These are phyloP conservation scores for Habrosyne pyritoides DNA, from an alignment of 2,888 invertebrate genomes.

Conservation along the genomic window DNA sequence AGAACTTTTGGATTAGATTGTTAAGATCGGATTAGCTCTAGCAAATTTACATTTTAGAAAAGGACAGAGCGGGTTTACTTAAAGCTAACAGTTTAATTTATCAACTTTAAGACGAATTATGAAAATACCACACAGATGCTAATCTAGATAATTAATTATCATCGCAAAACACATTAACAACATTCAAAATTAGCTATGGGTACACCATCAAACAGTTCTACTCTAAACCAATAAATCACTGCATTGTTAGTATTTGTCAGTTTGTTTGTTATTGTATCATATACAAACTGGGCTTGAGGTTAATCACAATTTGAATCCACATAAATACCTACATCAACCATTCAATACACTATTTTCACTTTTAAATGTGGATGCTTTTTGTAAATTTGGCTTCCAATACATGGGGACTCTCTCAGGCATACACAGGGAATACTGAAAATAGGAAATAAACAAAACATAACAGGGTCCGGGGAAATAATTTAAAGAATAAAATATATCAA, in stretches of 20 bases:
- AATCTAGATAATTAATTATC: conserved; percentile 66
- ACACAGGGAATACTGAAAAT: conserved; percentile 83
- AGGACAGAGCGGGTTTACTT: conserved; percentile 42
- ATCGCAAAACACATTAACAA: conserved; percentile 81
- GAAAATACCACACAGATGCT: conserved; percentile 73
- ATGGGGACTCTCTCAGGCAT: conserved; percentile 83
- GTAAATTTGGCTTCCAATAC: conserved; percentile 83
- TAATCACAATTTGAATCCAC: conserved; percentile 53
- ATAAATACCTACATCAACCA: conserved; percentile 80
- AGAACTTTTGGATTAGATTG: conserved; percentile 14
- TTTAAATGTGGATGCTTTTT: conserved; percentile 83
- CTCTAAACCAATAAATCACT: conserved; percentile 51
- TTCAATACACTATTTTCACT: conserved; percentile 84
- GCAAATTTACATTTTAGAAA: conserved; percentile 24
- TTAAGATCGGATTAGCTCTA: conserved; percentile 24
- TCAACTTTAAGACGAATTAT: conserved; percentile 57
- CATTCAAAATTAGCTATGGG: conserved; percentile 77
- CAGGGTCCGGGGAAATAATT: conserved; percentile 43
- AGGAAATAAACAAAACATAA: conserved; percentile 56
- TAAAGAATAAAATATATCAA: conserved; percentile 34
- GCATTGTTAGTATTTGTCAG: conserved; percentile 28
- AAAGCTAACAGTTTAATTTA: conserved; percentile 56
- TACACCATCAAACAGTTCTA: conserved; percentile 78
- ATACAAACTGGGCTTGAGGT: conserved; percentile 48
- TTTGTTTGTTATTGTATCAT: conserved; percentile 44